Percentiles rank a stretch among this genome's conserved stretches.
These are phyloP conservation scores for Scrobipalpa atriplicella DNA, from an alignment of 2,888 invertebrate genomes.

Conservation along the genomic window DNA sequence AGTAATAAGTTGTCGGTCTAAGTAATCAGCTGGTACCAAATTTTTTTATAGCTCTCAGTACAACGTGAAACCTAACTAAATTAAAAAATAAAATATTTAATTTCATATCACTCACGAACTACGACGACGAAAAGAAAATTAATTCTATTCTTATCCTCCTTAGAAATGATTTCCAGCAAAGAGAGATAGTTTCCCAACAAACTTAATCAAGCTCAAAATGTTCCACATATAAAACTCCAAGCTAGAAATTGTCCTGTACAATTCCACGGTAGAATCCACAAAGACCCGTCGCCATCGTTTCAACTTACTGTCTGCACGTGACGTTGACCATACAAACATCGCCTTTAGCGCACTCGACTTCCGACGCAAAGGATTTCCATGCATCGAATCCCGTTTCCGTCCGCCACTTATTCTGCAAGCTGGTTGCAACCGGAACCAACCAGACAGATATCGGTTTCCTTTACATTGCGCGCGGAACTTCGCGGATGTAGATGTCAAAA, in stretches of 20 bases:
- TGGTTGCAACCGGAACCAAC: no score
- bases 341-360: not conserved
- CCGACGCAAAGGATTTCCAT: constrained; percentile 21
- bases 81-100: no score
- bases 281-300: not conserved
- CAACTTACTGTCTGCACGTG: constrained; percentile 9
- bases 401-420: not conserved
- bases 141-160: no score
- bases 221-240: not conserved
- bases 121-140: no score
- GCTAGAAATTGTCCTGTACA: not conserved
- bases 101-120: no score
- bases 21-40: no score
- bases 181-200: not conserved
- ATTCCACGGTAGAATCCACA: not conserved
- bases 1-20: no score
- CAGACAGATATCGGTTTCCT: not conserved
- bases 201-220: constrained; percentile 8
- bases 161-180: not conserved
- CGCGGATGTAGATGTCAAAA: not conserved
- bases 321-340: constrained; percentile 15
- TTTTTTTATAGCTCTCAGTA: no score
- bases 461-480: not conserved
- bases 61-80: no score
- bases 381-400: constrained; percentile 19